Evolutionary conservation across 1,140 invertebrate genomes (phyloP), one percentile per base, ranked within the genome.

Genomic region (Nomia melanderi): DNA sequence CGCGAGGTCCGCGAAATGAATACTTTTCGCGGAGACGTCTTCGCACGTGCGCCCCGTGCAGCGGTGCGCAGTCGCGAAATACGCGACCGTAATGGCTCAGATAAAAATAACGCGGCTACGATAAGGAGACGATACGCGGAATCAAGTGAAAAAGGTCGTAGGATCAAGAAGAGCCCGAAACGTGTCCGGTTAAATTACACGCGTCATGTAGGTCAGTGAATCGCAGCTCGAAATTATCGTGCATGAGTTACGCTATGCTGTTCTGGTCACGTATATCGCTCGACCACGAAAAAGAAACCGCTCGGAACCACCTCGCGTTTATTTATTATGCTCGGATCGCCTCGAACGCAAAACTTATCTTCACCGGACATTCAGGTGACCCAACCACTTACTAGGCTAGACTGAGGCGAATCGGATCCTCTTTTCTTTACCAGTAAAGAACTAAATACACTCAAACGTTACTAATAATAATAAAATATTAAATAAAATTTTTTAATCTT

Each of bases 191-290:
- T 69, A 44, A 77, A 77, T 77, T 71, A 70, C 36, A 62, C n/a
- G 66, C 66, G 41, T 71, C 66, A 77, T 77, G 66, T 77, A 71
- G 74, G 74, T 77, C 74, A 71, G 66, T 77, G 66, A 70, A 77
- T 77, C 33, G 56, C 67, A 60, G 44, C 57, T 53, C 27, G 57
- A 71, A 60, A 62, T 59, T 31, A 75, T 77, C 47, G 44, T 31
- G 66, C 39, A 62, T 25, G 7, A 60, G 44, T 70, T 75, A 57
- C 36, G 44, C 11, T n/a, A 47, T 25, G 23, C 65, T n/a, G 59
- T 33, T n/a, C 5, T 44, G 20, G 14, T 5, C 36, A 70, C 31
- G 54, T 47, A 74, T 8, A n/a, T 59, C 25, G 14, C 33, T 14
- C 41, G 11, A 23, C 9, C 54, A 14, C 39, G 54, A 67, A 50